Conservation (phyloP, 2,888 invertebrate species). For the Thecophora atra region DNA sequence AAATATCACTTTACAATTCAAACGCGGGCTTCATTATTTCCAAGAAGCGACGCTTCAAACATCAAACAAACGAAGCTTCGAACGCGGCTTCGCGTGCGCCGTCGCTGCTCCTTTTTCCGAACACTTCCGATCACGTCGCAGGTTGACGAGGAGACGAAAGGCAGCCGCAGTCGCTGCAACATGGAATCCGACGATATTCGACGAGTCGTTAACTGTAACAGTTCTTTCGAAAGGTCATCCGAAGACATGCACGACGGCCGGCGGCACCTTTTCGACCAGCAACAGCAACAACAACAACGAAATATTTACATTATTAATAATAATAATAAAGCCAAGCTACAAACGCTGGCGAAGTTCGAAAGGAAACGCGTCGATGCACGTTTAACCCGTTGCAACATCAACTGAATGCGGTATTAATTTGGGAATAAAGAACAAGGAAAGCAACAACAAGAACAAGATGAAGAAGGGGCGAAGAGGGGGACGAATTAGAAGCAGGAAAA, state of each 20-base stretch:
- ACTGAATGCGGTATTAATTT: not conserved
- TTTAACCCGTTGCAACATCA: slow-evolving; percentile 44
- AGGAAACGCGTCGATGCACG: slow-evolving; percentile 61
- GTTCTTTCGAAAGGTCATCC: slow-evolving; percentile 7
- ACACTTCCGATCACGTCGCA: slow-evolving; percentile 11
- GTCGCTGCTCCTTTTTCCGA: not conserved
- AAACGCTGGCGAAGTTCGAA: slow-evolving; percentile 49
- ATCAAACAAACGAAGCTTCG: not conserved
- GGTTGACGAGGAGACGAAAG: not conserved
- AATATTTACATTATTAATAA: not conserved
- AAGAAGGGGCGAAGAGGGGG: slow-evolving; percentile 21
- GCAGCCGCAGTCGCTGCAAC: no score
- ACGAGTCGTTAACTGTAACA: not conserved
- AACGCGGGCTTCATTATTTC: not conserved
- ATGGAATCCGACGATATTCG: no score
- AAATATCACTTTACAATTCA: not conserved
- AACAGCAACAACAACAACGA: slow-evolving; percentile 6
- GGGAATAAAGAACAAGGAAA: no score
- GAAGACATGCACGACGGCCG: not conserved
- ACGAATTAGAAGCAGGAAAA: slow-evolving; percentile 7
- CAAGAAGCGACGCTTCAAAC: not conserved
- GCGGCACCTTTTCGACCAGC: slow-evolving; percentile 16
- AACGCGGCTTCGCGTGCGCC: not conserved
- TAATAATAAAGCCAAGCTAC: not conserved
- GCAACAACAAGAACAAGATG: slow-evolving; percentile 21